Conservation (phyloP, 2,113 vertebrate species). For the Alectura lathami region DNA sequence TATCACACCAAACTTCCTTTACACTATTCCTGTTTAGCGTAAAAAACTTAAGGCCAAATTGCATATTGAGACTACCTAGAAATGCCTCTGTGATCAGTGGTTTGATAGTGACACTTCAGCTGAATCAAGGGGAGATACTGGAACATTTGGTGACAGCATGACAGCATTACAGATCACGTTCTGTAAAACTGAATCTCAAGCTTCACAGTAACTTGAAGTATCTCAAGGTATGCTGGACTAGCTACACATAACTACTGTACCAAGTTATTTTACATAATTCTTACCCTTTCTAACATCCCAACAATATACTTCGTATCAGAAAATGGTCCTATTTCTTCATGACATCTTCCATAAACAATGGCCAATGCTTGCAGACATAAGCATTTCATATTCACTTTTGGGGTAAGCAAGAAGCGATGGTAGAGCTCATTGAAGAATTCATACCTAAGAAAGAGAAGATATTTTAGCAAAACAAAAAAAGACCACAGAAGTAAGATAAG, state of each 20-base stretch:
- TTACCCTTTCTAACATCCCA: conserved; percentile 96
- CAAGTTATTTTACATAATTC: conserved; percentile 20
- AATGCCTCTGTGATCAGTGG: not conserved
- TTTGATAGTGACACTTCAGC: not conserved
- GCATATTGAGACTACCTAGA: not conserved
- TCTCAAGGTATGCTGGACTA: not conserved
- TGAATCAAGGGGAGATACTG: not conserved
- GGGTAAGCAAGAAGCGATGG: conserved; percentile 97
- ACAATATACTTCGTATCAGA: conserved; percentile 95
- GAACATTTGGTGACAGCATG: not conserved
- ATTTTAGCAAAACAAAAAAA: not conserved
- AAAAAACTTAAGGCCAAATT: not conserved
- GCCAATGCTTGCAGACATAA: conserved; percentile 96
- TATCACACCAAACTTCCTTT: not conserved
- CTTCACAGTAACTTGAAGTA: not conserved
- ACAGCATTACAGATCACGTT: no score
- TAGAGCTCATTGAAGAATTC: conserved; percentile 99
- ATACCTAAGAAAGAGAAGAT: conserved; percentile 77
- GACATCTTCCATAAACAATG: conserved; percentile 96
- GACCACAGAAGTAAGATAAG: not conserved
- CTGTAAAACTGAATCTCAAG: not conserved
- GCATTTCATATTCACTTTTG: conserved; percentile 98
- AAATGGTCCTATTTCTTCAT: conserved; percentile 95
- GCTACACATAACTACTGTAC: not conserved
- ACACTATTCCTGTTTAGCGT: not conserved